A percentile compares a stretch with the other conserved stretches of the same genome.
Conservation (phyloP, 2,113 vertebrate species). For the Gymnobelideus leadbeateri region DNA sequence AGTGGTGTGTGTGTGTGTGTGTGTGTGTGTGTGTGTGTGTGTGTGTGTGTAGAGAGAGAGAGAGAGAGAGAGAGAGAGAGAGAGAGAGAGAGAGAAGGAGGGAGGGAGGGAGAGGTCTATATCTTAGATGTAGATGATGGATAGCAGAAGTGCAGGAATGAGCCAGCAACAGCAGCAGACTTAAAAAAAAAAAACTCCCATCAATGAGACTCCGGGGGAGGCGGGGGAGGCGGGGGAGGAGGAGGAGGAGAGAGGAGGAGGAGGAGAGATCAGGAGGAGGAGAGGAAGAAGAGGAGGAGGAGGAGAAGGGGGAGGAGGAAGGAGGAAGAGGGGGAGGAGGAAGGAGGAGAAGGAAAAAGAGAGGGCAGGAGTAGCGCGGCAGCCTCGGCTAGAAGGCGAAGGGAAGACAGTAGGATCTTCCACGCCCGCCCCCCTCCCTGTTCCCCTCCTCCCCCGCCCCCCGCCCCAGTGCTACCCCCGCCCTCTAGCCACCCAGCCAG, state of each 20-base stretch:
- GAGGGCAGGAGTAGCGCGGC: constrained; percentile 20
- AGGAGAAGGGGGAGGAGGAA: not conserved
- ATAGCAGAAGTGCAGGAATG: constrained; percentile 62
- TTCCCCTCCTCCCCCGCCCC: constrained; percentile 17
- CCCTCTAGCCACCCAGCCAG: constrained; percentile 25
- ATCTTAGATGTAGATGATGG: constrained; percentile 42
- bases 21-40: constrained; percentile 73
- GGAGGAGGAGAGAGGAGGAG: constrained; percentile 50
- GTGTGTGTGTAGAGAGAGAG: no score
- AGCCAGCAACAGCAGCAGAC: constrained; percentile 77
- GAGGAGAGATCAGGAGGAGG: constrained; percentile 51
- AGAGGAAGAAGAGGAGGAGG: constrained; percentile 44
- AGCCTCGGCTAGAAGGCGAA: not conserved
- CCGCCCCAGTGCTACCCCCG: constrained; percentile 13
- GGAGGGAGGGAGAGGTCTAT: constrained; percentile 32
- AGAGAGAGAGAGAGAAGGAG: not conserved
- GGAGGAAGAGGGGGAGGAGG: constrained; percentile 38
- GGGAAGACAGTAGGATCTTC: constrained; percentile 32
- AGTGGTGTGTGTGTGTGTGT: constrained; percentile 12
- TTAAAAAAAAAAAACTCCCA: constrained; percentile 79
- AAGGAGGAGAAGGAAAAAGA: constrained; percentile 18
- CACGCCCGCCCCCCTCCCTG: not conserved
- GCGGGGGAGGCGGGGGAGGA: constrained; percentile 67
- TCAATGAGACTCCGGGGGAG: constrained; percentile 73
- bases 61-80: no score